Evolutionary conservation across 2,797 vertebrate genomes (phyloP).

Genomic region (Spinus olivaceus): DNA sequence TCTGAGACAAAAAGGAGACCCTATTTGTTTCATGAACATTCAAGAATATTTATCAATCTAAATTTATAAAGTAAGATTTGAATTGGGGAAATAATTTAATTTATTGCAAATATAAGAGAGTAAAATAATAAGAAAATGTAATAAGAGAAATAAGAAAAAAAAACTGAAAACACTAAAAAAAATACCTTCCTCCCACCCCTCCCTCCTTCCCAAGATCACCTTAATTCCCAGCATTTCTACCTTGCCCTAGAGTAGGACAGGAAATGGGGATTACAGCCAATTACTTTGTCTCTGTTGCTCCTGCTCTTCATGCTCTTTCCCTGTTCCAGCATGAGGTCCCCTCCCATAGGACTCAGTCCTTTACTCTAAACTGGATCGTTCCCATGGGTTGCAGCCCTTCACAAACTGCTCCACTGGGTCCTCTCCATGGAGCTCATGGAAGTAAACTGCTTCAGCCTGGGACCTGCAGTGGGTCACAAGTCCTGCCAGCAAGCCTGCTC

Average conservation of each 20-base stretch:
- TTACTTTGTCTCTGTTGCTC: background rate
- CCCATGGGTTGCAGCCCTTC: background rate
- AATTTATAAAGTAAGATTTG: background rate
- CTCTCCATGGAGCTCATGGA: background rate
- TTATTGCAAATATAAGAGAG: background rate
- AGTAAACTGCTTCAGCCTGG: accelerated
- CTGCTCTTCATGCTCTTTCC: background rate
- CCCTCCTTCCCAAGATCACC: background rate
- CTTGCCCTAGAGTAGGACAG: accelerated
- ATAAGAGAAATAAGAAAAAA: background rate
- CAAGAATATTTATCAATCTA: background rate
- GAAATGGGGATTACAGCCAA: accelerated
- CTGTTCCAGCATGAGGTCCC: accelerated
- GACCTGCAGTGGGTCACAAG: accelerated
- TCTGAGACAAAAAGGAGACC: background rate
- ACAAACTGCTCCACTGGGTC: background rate
- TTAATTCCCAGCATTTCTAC: background rate
- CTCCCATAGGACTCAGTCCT: background rate
- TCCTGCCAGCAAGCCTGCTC: background rate
- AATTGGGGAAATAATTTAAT: background rate
- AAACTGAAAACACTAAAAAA: background rate
- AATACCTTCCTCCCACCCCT: accelerated
- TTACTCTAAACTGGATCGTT: background rate
- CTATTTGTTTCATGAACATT: background rate
- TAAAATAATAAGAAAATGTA: background rate